Evolutionary conservation across 2,113 vertebrate genomes (phyloP), one percentile per base, ranked within the genome.

Genomic region (Sclerurus mexicanus): DNA sequence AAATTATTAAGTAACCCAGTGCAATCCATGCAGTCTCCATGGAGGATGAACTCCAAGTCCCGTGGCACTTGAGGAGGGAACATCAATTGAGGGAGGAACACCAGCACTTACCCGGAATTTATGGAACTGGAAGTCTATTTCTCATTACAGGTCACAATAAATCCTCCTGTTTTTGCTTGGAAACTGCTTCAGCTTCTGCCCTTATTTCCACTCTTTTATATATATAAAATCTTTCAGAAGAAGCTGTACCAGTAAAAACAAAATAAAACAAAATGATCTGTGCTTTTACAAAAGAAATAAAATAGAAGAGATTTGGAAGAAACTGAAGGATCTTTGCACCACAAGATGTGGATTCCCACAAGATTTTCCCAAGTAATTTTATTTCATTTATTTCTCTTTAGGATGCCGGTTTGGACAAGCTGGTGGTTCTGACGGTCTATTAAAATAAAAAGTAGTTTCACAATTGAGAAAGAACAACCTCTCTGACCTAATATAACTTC

Each of bases 51-150:
- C 53, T 59, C 44, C 0, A 16, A 90, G 64, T 37, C 1, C 1
- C 0, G 3, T 27, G 68, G 80, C 31, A 10, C 75, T 88, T 40
- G 16, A 33, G 67, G 37, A 88, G 68, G 86, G 35, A 40, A 83
- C 80, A 72, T 87, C 73, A 56, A 1, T 4, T 67, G 67, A 80
- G 59, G 73, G 24, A 85, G 73, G 74, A 35, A 56, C 82, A 89
- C 44, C 78, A 82, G 85, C 49, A 80, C 47, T 93, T 79, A 33
- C 7, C 1, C 23, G 18, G 80, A 92, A 95, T 94, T 94, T 94
- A 93, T 85, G 91, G 59, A 97, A 88, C 35, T 12, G 27, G 42
- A 75, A 87, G 85, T 93, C 90, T 71, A 7, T 85, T 93, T 79
- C 85, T 92, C 73, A 85, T 82, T 87, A 42, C 50, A 79, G 42